Evolutionary conservation across 2,888 invertebrate genomes (phyloP), one percentile per base, ranked within the genome.

Genomic region (Diplazon laetatorius): DNA sequence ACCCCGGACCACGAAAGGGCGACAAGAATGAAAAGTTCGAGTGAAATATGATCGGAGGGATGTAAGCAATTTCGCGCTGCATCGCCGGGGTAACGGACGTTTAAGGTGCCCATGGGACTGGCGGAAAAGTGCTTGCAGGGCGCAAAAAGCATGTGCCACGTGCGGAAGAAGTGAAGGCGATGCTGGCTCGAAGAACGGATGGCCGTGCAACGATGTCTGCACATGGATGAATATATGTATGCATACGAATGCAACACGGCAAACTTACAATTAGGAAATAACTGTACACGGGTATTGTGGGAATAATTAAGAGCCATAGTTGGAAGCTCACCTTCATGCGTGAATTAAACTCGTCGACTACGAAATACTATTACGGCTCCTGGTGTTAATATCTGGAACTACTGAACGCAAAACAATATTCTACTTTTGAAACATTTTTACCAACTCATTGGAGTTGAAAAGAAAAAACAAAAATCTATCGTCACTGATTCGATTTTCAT

Each of bases 241-340:
- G 22, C 18, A 50, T 50, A 22, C 2, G 25, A 8, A 6, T 25
- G 25, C 9, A 60, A 30, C 35, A 57, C 42, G 10, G 44, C 52
- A 75, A 75, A 69, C 62, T 75, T 62, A 62, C 62, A 68, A 68
- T 74, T 66, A 30, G 52, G 60, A 62, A 62, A 52, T 55, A 68
- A 75, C 74, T 50, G 39, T 46, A 52, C 35, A 62, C 16, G 35
- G 52, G 35, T 62, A 68, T 50, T 30, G 18, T 1, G 62, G 44
- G 74, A 74, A 59, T 74, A 74, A 66, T 74, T 59, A 74, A 66
- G 25, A 59, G 66, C 30, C 25, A 12, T 20, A 16, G 42, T 22
- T 39, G 25, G 30, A 20, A 55, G 37, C 59, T 10, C 22, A 59
- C 25, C 42, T 59, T 52, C 73, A 60, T 50, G 42, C 59, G 66